Evolutionary conservation across 2,888 invertebrate species (phyloP), one percentile per base, ranked within the genome.

Genomic region (Encarsia formosa): DNA sequence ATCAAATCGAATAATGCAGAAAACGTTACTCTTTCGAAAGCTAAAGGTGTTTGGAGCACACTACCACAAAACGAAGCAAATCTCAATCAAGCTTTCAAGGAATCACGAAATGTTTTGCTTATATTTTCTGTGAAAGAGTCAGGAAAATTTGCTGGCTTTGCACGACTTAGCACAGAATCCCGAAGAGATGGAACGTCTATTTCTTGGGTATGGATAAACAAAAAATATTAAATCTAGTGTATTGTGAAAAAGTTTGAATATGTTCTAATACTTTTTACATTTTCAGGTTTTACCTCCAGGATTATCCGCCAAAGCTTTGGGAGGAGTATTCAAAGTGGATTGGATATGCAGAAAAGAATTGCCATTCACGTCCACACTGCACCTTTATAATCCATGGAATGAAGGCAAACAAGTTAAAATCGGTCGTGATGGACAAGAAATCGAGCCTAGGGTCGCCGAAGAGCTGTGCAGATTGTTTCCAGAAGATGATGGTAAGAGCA

Each of bases 51-150:
- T 4, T 98, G 97, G 98, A 96, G 97, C 3, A 98, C 98, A 3
- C 82, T 96, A 52, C 96, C 96, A 3, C 93, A 94, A 73, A 98
- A 98, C 76, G 97, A 98, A 78, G 87, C 91, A 2, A 93, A 95
- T 75, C 80, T 98, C 45, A 97, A 96, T 77, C 91, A 92, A 77
- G 96, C 97, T 0, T 95, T 87, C 66, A 85, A 87, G 71, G 94
- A 95, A 72, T 88, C 90, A 24, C 83, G 93, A 66, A 98, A 97
- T 78, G 96, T 98, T 6, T 79, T 98, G 58, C 79, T 98, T 46
- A 88, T 98, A 68, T 98, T 95, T 78, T 97, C 97, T 49, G 97
- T 98, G 1, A 96, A 96, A 74, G 97, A 97, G 78, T 97, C 96
- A 77, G 97, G 96, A 35, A 91, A 91, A 74, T 91, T 91, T 77